Percentiles rank a stretch among this genome's conserved stretches.
Evolutionary conservation across 1,140 invertebrate genomes (phyloP).

Genomic region (Drosophila arizonae): DNA sequence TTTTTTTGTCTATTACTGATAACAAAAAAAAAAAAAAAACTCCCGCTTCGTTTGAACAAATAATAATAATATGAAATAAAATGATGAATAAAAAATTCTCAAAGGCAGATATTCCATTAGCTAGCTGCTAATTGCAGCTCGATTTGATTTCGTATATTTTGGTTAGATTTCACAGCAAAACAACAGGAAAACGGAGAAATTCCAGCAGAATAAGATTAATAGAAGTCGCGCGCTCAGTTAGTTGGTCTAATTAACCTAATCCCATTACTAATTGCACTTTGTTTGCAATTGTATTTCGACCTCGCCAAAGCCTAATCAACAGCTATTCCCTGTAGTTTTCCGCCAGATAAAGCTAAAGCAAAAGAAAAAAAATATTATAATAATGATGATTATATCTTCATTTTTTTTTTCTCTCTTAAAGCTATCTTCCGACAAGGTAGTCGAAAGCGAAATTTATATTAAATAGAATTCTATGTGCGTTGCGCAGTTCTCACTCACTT

Average conservation of each 20-base stretch:
- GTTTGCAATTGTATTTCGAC: slow-evolving; percentile 7
- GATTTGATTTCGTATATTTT: slow-evolving; percentile 47
- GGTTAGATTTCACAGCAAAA: slow-evolving; percentile 41
- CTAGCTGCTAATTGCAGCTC: slow-evolving; percentile 55
- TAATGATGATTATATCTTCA: neutral
- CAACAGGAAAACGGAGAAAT: slow-evolving; percentile 10
- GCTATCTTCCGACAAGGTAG: slow-evolving; percentile 9
- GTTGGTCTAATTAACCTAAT: slow-evolving; percentile 1
- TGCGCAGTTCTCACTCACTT: slow-evolving; percentile 19
- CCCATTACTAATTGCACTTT: slow-evolving; percentile 6
- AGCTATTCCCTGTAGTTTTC: slow-evolving; percentile 30
- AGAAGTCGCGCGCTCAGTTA: neutral
- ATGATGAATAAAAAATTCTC: slow-evolving; percentile 25
- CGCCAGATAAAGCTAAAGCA: slow-evolving; percentile 24
- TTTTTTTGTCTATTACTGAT: neutral
- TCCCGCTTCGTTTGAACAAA: slow-evolving; percentile 14
- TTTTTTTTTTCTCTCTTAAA: neutral
- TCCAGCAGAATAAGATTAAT: slow-evolving; percentile 17
- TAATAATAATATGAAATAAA: neutral
- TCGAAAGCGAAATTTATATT: slow-evolving; percentile 40
- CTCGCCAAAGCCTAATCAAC: neutral
- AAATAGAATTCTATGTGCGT: slow-evolving; percentile 29
- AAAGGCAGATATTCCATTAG: slow-evolving; percentile 51
- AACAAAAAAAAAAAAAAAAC: neutral
- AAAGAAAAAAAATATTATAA: neutral